Conservation (phyloP, 2,888 invertebrate genomes). For the Archaeoteleia sp. region DNA sequence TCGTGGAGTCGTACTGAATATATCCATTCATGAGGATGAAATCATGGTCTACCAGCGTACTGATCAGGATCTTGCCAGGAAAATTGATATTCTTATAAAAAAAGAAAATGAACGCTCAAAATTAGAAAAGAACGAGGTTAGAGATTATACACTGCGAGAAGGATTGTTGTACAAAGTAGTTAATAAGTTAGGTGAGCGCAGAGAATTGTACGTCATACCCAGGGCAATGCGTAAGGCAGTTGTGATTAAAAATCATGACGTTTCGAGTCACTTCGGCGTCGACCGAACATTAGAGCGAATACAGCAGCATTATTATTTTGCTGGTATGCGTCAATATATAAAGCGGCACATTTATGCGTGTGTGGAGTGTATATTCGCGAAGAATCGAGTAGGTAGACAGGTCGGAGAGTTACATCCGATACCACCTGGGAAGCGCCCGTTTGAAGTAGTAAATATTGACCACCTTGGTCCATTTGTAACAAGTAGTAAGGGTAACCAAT, state of each 20-base stretch:
- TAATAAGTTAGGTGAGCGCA: too few species aligned
- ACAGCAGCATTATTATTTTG: slow-evolving; percentile 13
- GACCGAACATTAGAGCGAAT: slow-evolving; percentile 8
- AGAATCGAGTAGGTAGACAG: slow-evolving; percentile 27
- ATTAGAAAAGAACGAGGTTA: slow-evolving; percentile 7
- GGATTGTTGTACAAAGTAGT: slow-evolving; percentile 28
- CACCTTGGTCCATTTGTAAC: slow-evolving; percentile 48
- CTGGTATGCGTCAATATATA: slow-evolving; percentile 8
- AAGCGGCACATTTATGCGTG: slow-evolving; percentile 10
- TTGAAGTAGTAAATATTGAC: slow-evolving; percentile 45
- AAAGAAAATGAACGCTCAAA: background rate
- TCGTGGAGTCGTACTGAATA: slow-evolving; percentile 3
- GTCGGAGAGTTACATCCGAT: slow-evolving; percentile 25
- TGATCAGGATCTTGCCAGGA: slow-evolving; percentile 15
- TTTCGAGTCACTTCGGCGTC: slow-evolving; percentile 25
- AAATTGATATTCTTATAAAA: slow-evolving; percentile 15
- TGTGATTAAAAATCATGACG: too few species aligned
- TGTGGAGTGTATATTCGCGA: slow-evolving; percentile 11
- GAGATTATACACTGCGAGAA: slow-evolving; percentile 15
- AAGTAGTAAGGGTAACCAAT: slow-evolving; percentile 20
- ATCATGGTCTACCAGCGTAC: slow-evolving; percentile 22
- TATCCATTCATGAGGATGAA: slow-evolving; percentile 16
- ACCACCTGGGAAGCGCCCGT: slow-evolving; percentile 45
- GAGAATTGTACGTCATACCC: slow-evolving; percentile 26
- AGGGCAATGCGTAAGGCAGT: slow-evolving; percentile 22